Evolutionary conservation across 2,797 vertebrate genomes (phyloP).

Genomic region (Cheirogaleus major): DNA sequence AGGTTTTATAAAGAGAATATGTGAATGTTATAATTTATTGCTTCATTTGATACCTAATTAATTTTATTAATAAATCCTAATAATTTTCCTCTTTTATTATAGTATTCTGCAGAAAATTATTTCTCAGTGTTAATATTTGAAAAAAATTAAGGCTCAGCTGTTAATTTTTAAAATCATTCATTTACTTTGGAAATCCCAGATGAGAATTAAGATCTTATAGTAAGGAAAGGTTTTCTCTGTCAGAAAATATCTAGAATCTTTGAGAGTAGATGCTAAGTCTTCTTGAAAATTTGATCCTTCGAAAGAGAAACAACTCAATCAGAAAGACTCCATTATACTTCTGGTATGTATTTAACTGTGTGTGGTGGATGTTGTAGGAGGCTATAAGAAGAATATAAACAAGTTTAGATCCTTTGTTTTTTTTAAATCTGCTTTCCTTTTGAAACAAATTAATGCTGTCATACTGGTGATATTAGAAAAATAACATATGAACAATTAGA

Average conservation of each 20-base stretch:
- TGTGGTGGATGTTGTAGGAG: not conserved
- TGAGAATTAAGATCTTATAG: not conserved
- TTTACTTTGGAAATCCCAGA: not conserved
- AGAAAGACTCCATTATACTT: not conserved
- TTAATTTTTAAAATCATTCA: not conserved
- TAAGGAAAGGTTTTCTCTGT: not conserved
- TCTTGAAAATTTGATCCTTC: not conserved
- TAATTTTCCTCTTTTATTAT: not conserved
- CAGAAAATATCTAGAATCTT: not conserved
- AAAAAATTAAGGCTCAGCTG: not conserved
- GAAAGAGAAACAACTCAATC: not conserved
- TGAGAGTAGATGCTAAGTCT: not conserved
- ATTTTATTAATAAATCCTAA: not conserved
- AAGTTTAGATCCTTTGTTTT: not conserved
- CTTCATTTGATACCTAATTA: constrained; percentile 10
- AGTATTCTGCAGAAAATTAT: not conserved
- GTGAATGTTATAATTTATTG: not conserved
- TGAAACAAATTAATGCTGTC: not conserved
- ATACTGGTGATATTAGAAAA: not conserved
- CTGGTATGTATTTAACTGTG: not conserved
- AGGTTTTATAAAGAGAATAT: not conserved
- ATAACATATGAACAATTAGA: not conserved
- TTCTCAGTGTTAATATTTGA: not conserved
- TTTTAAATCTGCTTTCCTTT: not conserved
- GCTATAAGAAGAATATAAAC: not conserved